These are phyloP conservation scores for Loxodonta africana DNA, from an alignment of 2,113 vertebrate species.

Conservation along the genomic window DNA sequence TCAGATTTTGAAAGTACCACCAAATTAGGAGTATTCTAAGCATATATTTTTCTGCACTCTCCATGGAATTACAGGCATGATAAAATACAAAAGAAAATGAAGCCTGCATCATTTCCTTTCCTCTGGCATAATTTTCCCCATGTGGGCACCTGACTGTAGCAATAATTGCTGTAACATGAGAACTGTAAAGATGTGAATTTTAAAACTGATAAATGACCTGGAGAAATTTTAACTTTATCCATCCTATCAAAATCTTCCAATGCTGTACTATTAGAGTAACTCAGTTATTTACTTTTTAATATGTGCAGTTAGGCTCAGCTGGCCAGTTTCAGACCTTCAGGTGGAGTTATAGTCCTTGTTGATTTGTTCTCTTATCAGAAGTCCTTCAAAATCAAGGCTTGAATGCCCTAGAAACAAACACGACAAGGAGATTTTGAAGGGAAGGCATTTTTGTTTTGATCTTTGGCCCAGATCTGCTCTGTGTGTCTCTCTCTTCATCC, in stretches of 20 bases:
- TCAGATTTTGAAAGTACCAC: slow-evolving; percentile 33
- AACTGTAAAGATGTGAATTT: neutral
- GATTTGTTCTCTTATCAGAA: neutral
- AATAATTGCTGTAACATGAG: neutral
- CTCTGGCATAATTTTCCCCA: neutral
- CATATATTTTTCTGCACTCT: slow-evolving; percentile 17
- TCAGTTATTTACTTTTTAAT: neutral
- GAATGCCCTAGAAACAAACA: neutral
- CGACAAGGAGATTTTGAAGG: neutral
- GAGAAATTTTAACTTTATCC: slow-evolving; percentile 1
- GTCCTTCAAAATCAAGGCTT: neutral
- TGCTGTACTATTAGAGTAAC: neutral
- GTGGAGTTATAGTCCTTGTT: neutral
- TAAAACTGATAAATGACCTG: neutral
- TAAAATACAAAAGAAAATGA: neutral
- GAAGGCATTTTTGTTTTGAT: neutral
- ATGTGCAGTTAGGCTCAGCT: neutral
- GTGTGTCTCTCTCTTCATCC: neutral
- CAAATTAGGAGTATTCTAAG: slow-evolving; percentile 36
- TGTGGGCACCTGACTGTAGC: neutral
- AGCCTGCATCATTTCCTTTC: neutral
- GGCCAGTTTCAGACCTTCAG: neutral
- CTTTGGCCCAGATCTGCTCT: neutral
- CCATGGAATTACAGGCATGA: neutral
- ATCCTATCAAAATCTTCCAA: neutral